Evolutionary conservation across 1,140 invertebrate species (phyloP).

Genomic region (Eriosoma lanigerum): DNA sequence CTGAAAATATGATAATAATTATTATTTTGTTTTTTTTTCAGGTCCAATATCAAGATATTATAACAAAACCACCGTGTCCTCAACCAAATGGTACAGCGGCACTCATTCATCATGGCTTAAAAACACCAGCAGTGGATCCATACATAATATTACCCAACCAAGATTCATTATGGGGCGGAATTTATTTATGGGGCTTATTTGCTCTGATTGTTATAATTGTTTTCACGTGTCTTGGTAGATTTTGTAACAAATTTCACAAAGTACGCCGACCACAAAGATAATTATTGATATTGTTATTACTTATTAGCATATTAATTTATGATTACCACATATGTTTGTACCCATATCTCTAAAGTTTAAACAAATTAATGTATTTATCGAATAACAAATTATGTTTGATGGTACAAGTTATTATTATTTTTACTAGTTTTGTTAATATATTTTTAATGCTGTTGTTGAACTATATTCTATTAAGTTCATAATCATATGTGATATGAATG

Average conservation of each 20-base stretch:
- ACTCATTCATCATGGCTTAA: slow-evolving; percentile 58
- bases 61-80: slow-evolving; percentile 76
- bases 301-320: not conserved
- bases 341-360: not conserved
- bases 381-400: not conserved
- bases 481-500: not conserved
- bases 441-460: not conserved
- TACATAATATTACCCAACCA: slow-evolving; percentile 3
- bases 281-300: not conserved
- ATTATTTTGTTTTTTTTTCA: slow-evolving; percentile 57
- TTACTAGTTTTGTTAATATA: slow-evolving; percentile 14
- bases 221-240: slow-evolving; percentile 39
- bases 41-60: slow-evolving; percentile 79
- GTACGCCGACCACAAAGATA: slow-evolving; percentile 32
- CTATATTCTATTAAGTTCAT: not conserved
- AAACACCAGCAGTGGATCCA: slow-evolving; percentile 35
- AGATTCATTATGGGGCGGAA: slow-evolving; percentile 15
- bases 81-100: slow-evolving; percentile 74
- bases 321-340: not conserved
- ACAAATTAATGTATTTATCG: not conserved
- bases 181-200: slow-evolving; percentile 39
- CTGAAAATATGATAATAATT: no score
- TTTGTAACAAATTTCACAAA: slow-evolving; percentile 44
- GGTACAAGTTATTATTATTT: slow-evolving; percentile 2
- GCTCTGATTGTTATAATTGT: slow-evolving; percentile 28